Base-by-base conservation (phyloP, 2,888 invertebrate species). In the Sinopyrophorus schimmeli region DNA sequence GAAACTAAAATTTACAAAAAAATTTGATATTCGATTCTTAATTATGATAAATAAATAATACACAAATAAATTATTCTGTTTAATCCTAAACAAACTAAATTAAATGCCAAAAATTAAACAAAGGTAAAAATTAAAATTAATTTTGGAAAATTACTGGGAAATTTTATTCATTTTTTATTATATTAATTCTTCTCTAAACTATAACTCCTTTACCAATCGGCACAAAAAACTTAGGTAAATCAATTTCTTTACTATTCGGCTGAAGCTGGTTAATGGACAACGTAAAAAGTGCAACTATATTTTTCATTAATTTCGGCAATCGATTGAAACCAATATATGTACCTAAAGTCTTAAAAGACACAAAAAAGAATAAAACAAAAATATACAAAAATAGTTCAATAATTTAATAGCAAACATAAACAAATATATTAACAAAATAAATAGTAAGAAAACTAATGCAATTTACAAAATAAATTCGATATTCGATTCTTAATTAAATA, bases 171-270 rank as follows among this genome's bases (percentile, higher is more conserved):
- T n/a, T n/a, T n/a, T n/a, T n/a, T n/a, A n/a, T 10, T 21, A 16
- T 24, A 24, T 5, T 24, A 3, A 32, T 31, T 9, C 5, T 9
- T 11, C 17, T 28, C 11, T 77, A 90, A 63, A 91, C 90, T 65
- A 91, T 83, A 64, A 91, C 87, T 54, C 90, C 90, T 64, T 82
- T 86, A 87, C 91, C 90, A 83, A 92, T 92, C 91, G 73, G 88
- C 86, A 69, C 84, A 89, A 76, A 91, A 91, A 39, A 90, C 77
- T 88, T 88, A 11, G 88, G 87, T 63, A 88, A 75, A 63, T 87
- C 81, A 12, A 87, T 77, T 64, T 85, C 82, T 71, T 84, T 79
- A 64, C 82, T 72, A 72, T 50, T 76, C 76, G 15, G 71, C 67
- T 24, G 72, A 66, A 55, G 84, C 81, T 51, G 86, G 41, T 77